Percentiles rank a stretch among this genome's conserved stretches.
phyloP scores from a whole-genome alignment of 2,797 vertebrate species.

The Thunnus albacares region DNA sequence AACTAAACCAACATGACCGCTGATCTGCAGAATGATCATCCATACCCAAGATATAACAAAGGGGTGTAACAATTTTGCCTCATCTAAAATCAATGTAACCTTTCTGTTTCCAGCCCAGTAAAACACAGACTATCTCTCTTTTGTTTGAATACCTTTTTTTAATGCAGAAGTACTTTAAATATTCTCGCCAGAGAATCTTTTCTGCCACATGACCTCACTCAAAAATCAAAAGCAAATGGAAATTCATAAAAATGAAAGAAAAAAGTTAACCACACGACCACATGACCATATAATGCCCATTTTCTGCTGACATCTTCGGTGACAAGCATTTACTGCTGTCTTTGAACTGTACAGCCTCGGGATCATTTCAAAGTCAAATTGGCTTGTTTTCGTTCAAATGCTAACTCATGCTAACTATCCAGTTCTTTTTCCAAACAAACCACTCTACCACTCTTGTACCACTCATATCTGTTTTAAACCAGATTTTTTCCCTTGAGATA shows the following conservation, averaged over 20 bases:
- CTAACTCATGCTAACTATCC: conserved; percentile 15
- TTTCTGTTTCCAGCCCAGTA: conserved; percentile 13
- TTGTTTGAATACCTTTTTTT: conserved; percentile 25
- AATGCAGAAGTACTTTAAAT: conserved; percentile 17
- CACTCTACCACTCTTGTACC: neutral
- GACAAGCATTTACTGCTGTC: conserved; percentile 2
- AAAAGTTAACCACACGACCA: conserved; percentile 4
- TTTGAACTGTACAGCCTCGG: conserved; percentile 8
- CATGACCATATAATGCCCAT: neutral
- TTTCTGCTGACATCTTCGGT: conserved; percentile 19
- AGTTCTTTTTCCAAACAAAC: conserved; percentile 3
- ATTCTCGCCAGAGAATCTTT: neutral
- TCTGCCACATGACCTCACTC: conserved; percentile 9
- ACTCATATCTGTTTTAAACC: neutral
- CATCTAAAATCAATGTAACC: conserved; percentile 44
- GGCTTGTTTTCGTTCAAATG: conserved; percentile 14
- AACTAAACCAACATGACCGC: conserved; percentile 32
- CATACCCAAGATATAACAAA: conserved; percentile 21
- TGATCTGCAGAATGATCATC: conserved; percentile 21
- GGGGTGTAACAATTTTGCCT: conserved; percentile 8
- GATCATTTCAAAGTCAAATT: conserved; percentile 21
- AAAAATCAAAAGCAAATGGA: conserved; percentile 25
- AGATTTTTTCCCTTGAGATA: neutral
- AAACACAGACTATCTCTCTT: conserved; percentile 22
- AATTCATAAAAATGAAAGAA: neutral